A percentile compares a stretch with the other conserved stretches of the same genome.
These are phyloP conservation scores for Sinelater perroti DNA, from an alignment of 2,888 invertebrate genomes.

Conservation along the genomic window DNA sequence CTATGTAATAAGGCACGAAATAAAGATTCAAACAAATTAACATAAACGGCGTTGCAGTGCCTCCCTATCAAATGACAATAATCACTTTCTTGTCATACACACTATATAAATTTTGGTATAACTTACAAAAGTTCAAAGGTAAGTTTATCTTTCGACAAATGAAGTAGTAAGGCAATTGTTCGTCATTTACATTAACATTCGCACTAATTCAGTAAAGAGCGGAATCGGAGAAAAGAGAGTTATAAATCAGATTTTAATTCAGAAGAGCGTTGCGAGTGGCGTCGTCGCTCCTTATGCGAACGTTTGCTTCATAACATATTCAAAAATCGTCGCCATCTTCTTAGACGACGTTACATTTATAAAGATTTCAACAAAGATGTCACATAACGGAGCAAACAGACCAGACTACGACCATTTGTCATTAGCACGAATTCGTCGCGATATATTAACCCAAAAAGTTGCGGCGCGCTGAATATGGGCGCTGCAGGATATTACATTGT, in stretches of 20 bases:
- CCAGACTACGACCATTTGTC: slow-evolving; percentile 32
- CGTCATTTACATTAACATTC: slow-evolving; percentile 24
- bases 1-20: too few relatives aligned
- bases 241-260: slow-evolving; percentile 37
- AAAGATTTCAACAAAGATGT: slow-evolving; percentile 36
- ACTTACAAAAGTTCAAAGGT: too few relatives aligned
- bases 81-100: too few relatives aligned
- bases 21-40: too few relatives aligned
- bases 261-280: slow-evolving; percentile 35
- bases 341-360: slow-evolving; percentile 38
- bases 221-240: slow-evolving; percentile 22
- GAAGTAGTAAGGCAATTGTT: too few relatives aligned
- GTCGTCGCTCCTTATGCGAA: slow-evolving; percentile 35
- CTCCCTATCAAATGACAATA: too few relatives aligned
- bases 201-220: slow-evolving; percentile 20
- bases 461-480: slow-evolving; percentile 24
- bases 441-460: slow-evolving; percentile 33
- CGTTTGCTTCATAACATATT: slow-evolving; percentile 40
- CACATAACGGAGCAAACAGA: slow-evolving; percentile 28
- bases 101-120: too few relatives aligned
- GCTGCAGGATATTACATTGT: slow-evolving; percentile 27
- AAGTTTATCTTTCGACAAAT: too few relatives aligned
- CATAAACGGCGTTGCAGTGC: too few relatives aligned
- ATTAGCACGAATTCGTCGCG: slow-evolving; percentile 31
- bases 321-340: slow-evolving; percentile 42